These are phyloP conservation scores for Hemitrygon akajei DNA, from an alignment of 2,797 vertebrate genomes.

Conservation along the genomic window DNA sequence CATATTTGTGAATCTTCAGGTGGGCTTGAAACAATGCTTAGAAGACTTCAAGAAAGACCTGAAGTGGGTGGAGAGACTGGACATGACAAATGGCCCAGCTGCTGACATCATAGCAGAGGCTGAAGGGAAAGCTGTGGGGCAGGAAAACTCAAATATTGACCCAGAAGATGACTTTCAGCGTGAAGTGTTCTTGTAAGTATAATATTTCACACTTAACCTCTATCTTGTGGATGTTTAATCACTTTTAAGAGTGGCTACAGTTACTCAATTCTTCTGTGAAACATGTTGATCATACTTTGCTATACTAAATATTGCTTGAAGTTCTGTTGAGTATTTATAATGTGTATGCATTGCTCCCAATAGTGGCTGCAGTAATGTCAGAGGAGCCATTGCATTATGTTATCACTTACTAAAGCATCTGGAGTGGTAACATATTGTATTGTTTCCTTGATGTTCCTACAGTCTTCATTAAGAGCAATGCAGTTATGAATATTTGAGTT, in stretches of 20 bases:
- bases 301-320: background rate
- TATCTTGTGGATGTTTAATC: background rate
- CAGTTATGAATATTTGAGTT: background rate
- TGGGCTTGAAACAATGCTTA: conserved; percentile 74
- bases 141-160: conserved; percentile 54
- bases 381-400: no score
- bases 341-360: no score
- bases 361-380: no score
- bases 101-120: conserved; percentile 49
- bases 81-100: conserved; percentile 65
- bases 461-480: background rate
- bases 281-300: background rate
- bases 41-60: conserved; percentile 69
- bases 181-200: conserved; percentile 90
- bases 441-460: background rate
- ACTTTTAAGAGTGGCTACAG: background rate
- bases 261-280: background rate
- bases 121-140: conserved; percentile 44
- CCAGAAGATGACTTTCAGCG: conserved; percentile 88
- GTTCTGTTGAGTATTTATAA: background rate
- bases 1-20: conserved; percentile 53
- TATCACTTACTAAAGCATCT: no score
- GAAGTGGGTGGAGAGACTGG: conserved; percentile 82
- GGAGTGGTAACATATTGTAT: background rate
- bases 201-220: background rate